Evolutionary conservation across 2,113 vertebrate genomes (phyloP).

Genomic region (Percina caprodes): DNA sequence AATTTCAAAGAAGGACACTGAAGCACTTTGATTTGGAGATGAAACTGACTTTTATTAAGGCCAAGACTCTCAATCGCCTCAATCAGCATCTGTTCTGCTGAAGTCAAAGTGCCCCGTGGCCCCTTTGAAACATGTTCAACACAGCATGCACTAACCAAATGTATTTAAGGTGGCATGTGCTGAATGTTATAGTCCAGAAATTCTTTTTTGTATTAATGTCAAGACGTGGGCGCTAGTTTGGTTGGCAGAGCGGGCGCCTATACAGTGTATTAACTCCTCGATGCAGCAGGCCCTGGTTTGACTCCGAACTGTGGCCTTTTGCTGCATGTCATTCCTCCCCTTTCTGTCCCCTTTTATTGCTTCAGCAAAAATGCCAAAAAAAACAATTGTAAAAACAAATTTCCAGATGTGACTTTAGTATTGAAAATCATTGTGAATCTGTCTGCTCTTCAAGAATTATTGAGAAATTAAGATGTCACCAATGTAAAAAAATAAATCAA

Average conservation of each 20-base stretch:
- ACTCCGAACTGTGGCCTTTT: no score
- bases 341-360: no score
- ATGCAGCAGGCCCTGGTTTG: no score
- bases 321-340: no score
- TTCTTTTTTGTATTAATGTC: not conserved
- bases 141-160: not conserved
- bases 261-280: no score
- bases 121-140: constrained; percentile 23
- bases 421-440: not conserved
- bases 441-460: not conserved
- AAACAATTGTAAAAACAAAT: no score
- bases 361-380: no score
- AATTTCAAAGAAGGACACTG: constrained; percentile 24
- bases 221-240: no score
- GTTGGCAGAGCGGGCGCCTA: no score
- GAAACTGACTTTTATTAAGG: constrained; percentile 48
- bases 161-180: not conserved
- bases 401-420: not conserved
- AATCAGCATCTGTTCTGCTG: constrained; percentile 27
- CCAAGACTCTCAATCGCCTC: constrained; percentile 13
- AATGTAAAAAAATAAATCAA: no score
- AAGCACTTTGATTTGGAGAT: constrained; percentile 53
- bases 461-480: not conserved
- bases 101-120: not conserved
- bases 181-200: constrained; percentile 10